Conservation (phyloP, 2,888 invertebrate species). For the Tigriopus californicus region DNA sequence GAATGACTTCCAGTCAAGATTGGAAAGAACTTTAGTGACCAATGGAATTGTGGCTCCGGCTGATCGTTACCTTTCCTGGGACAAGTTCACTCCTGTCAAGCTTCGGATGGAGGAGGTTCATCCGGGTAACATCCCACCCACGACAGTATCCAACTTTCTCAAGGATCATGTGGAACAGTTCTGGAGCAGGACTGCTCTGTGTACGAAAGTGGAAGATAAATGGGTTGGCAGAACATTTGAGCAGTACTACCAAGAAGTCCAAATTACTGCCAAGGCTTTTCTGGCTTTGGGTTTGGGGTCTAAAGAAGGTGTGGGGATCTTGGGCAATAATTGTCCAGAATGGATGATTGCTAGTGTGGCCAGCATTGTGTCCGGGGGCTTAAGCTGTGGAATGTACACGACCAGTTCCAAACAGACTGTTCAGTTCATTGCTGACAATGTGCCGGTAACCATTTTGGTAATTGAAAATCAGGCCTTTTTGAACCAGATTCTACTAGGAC, state of each 20-base stretch:
- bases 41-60: not conserved
- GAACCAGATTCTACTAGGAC: not conserved
- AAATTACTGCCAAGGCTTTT: conserved; percentile 61
- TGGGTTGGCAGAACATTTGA: conserved; percentile 29
- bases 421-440: conserved; percentile 11
- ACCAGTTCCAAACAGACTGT: conserved; percentile 5
- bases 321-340: conserved; percentile 75
- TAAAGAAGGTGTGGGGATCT: conserved; percentile 59
- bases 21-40: too few species aligned
- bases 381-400: conserved; percentile 16
- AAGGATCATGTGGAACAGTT: not conserved
- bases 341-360: conserved; percentile 72
- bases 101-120: not conserved
- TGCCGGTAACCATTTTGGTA: conserved; percentile 5
- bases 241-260: conserved; percentile 54
- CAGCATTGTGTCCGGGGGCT: conserved; percentile 64
- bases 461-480: conserved; percentile 15
- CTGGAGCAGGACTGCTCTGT: conserved; percentile 37
- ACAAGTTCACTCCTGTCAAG: not conserved
- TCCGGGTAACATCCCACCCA: not conserved
- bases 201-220: conserved; percentile 35
- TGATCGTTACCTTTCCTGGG: not conserved
- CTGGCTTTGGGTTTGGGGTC: conserved; percentile 60
- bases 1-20: too few species aligned
- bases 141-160: not conserved